A percentile compares a stretch with the other conserved stretches of the same genome.
phyloP scores from a whole-genome alignment of 2,113 vertebrate genomes.

The Catharus minimus region DNA sequence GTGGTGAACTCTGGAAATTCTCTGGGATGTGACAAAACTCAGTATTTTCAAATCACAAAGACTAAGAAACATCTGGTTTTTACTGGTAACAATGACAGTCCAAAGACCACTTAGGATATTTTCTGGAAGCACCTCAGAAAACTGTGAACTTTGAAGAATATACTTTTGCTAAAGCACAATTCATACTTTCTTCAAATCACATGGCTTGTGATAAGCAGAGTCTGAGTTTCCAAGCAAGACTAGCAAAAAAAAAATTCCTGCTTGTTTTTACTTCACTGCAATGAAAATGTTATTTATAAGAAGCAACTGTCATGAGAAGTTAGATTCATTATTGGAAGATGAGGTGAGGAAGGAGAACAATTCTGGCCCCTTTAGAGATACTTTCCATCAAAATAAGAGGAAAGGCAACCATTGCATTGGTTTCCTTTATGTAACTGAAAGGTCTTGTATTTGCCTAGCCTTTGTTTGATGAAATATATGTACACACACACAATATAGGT shows the following conservation, averaged over 20 bases:
- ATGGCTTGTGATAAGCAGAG: neutral
- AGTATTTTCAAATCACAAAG: neutral
- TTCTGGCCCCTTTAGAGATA: neutral
- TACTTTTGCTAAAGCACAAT: neutral
- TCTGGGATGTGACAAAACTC: neutral
- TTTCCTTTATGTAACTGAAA: neutral
- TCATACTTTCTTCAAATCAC: neutral
- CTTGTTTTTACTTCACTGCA: neutral
- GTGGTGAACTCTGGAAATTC: neutral
- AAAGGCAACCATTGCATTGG: neutral
- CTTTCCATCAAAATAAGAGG: neutral
- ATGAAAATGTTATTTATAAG: neutral
- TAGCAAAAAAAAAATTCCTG: neutral
- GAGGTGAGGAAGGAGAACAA: neutral
- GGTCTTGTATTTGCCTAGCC: neutral
- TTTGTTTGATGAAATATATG: neutral
- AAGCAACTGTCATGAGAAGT: neutral
- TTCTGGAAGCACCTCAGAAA: neutral
- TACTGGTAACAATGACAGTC: neutral
- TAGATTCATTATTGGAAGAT: neutral
- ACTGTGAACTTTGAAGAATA: neutral
- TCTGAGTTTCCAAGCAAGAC: neutral
- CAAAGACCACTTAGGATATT: neutral
- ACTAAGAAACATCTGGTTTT: neutral
- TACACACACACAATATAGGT: neutral